A percentile compares a stretch with the other conserved stretches of the same genome.
Evolutionary conservation across 1,140 invertebrate species (phyloP).

Genomic region (Tribolium castaneum): DNA sequence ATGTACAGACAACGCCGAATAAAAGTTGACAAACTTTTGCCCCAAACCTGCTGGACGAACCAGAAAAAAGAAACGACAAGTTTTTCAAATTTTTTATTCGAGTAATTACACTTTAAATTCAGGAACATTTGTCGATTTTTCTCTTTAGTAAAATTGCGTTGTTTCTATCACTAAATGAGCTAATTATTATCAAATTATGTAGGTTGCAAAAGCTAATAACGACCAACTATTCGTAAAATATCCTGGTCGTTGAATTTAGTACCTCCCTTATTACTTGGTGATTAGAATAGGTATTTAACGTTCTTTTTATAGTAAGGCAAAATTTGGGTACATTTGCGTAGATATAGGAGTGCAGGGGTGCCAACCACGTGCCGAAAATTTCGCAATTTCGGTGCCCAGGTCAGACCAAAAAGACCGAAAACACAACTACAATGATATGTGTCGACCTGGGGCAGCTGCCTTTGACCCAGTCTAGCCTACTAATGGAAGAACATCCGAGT

Average conservation of each 20-base stretch:
- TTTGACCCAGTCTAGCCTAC: constrained; percentile 5
- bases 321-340: constrained; percentile 29
- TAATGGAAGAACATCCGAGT: constrained; percentile 16
- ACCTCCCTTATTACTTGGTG: neutral
- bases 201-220: constrained; percentile 49
- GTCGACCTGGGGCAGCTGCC: constrained; percentile 25
- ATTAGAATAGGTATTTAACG: constrained; percentile 22
- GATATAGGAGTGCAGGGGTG: constrained; percentile 24
- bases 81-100: constrained; percentile 50
- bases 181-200: constrained; percentile 48
- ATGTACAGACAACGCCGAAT: neutral
- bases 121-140: constrained; percentile 51
- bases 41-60: neutral
- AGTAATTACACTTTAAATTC: constrained; percentile 49
- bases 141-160: constrained; percentile 50
- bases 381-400: neutral
- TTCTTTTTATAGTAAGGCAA: constrained; percentile 28
- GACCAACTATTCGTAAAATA: constrained; percentile 24
- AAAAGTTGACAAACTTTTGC: neutral
- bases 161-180: constrained; percentile 46
- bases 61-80: constrained; percentile 7
- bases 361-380: neutral
- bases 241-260: constrained; percentile 10
- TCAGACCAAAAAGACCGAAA: constrained; percentile 9
- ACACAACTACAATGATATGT: constrained; percentile 34